These are phyloP conservation scores for Pyrocephalus nanus DNA, from an alignment of 2,797 vertebrate genomes.

Conservation along the genomic window DNA sequence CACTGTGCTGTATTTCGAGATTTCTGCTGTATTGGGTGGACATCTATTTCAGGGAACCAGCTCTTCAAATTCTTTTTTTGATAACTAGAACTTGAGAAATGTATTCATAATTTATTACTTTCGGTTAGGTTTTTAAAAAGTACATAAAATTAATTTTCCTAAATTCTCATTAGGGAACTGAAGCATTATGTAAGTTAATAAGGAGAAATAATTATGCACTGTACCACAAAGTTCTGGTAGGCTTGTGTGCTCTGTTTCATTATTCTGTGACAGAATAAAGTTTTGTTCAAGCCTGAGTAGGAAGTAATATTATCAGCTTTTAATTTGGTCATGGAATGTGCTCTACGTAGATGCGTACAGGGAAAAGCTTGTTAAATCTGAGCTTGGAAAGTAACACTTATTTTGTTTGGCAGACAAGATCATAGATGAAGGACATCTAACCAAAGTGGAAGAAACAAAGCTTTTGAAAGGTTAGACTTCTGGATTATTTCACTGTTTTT, in stretches of 20 bases:
- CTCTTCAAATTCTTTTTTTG: background rate
- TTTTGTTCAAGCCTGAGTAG: slow-evolving; percentile 71
- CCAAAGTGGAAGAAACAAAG: slow-evolving; percentile 82
- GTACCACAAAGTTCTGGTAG: background rate
- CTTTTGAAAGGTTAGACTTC: slow-evolving; percentile 82
- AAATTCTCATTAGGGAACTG: slow-evolving; percentile 18
- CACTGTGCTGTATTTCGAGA: background rate
- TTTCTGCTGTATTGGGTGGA: background rate
- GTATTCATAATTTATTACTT: background rate
- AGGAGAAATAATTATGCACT: slow-evolving; percentile 8
- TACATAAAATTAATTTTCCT: background rate
- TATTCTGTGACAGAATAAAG: slow-evolving; percentile 49
- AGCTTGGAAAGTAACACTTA: slow-evolving; percentile 75
- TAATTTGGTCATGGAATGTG: slow-evolving; percentile 86
- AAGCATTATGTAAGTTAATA: slow-evolving; percentile 41
- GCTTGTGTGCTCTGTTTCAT: slow-evolving; percentile 26
- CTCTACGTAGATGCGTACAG: slow-evolving; percentile 61
- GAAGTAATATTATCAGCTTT: slow-evolving; percentile 78
- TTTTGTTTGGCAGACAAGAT: slow-evolving; percentile 86
- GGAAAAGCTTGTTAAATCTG: slow-evolving; percentile 70
- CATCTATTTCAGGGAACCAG: background rate
- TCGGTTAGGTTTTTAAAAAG: background rate
- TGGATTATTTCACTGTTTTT: slow-evolving; percentile 56
- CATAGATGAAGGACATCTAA: slow-evolving; percentile 83
- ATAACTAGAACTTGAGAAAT: background rate